Conservation (phyloP, 2,113 vertebrate genomes). For the Lophochroa leadbeateri region DNA sequence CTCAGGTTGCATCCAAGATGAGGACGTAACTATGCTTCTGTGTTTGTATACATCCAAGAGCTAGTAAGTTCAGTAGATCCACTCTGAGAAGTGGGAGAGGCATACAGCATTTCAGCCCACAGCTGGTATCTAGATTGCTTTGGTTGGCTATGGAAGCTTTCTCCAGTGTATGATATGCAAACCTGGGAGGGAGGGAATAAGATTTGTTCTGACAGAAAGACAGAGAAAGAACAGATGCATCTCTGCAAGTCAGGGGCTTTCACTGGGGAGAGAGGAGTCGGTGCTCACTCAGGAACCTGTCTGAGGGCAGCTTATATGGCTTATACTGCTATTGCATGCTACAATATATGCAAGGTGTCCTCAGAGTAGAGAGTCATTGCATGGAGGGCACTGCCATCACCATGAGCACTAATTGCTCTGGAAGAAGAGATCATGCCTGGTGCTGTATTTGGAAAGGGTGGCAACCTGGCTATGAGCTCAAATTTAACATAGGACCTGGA, state of each 20-base stretch:
- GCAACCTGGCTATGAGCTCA: background rate
- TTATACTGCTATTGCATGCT: fast-evolving
- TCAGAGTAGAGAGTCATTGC: background rate
- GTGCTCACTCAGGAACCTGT: background rate
- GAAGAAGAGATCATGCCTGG: background rate
- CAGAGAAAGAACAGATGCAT: background rate
- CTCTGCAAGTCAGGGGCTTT: background rate
- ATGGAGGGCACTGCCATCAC: background rate
- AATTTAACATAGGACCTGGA: background rate
- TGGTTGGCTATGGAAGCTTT: background rate
- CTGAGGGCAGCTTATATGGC: background rate
- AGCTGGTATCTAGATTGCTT: background rate
- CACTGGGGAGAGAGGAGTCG: background rate
- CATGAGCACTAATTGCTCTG: background rate
- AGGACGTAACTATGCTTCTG: background rate
- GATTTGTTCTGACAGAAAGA: background rate
- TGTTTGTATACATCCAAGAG: background rate
- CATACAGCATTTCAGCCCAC: background rate
- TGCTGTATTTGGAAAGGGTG: background rate
- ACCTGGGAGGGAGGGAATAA: background rate
- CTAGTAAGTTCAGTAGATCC: background rate
- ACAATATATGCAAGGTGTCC: background rate
- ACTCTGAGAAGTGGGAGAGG: background rate
- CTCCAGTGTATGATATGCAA: background rate
- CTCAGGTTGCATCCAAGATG: background rate